Percentiles rank a stretch among this genome's conserved stretches.
phyloP scores from a whole-genome alignment of 2,888 invertebrate genomes.

The Capitulum mitella region DNA sequence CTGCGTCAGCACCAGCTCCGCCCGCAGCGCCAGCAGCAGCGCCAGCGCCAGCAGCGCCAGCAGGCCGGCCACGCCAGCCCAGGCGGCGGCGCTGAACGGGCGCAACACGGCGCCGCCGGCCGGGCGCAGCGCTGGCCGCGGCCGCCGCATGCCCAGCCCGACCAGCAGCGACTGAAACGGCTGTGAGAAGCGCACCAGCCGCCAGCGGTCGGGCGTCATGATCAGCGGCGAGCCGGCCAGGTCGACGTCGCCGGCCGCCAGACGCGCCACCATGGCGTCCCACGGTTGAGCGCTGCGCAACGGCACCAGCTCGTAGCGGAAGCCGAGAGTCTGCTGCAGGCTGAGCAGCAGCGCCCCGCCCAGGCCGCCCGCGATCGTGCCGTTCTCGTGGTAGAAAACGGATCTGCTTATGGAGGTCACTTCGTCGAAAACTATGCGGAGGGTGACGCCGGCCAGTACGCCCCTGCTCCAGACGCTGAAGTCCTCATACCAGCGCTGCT shows the following conservation, averaged over 20 bases:
- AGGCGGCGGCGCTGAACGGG: conserved; percentile 11
- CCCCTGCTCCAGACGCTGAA: conserved; percentile 6
- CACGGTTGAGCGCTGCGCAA: background rate
- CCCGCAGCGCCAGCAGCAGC: background rate
- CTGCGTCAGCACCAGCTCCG: background rate
- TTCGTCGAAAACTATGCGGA: background rate
- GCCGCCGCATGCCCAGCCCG: conserved; percentile 19
- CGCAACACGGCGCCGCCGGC: conserved; percentile 16
- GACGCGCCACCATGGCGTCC: background rate
- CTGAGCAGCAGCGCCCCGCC: background rate
- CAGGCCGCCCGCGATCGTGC: background rate
- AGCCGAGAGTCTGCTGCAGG: background rate
- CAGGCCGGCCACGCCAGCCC: background rate
- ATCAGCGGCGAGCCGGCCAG: background rate
- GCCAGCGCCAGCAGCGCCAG: background rate
- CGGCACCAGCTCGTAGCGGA: background rate
- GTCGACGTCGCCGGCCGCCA: background rate
- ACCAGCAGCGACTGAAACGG: conserved; percentile 36
- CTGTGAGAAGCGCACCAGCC: background rate
- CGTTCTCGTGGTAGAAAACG: background rate
- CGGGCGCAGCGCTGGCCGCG: background rate
- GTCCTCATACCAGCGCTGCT: background rate
- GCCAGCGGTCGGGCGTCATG: background rate
- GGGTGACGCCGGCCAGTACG: background rate
- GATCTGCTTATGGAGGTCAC: background rate